These are phyloP conservation scores for Trichosurus vulpecula DNA, from an alignment of 2,797 vertebrate genomes.

Conservation along the genomic window DNA sequence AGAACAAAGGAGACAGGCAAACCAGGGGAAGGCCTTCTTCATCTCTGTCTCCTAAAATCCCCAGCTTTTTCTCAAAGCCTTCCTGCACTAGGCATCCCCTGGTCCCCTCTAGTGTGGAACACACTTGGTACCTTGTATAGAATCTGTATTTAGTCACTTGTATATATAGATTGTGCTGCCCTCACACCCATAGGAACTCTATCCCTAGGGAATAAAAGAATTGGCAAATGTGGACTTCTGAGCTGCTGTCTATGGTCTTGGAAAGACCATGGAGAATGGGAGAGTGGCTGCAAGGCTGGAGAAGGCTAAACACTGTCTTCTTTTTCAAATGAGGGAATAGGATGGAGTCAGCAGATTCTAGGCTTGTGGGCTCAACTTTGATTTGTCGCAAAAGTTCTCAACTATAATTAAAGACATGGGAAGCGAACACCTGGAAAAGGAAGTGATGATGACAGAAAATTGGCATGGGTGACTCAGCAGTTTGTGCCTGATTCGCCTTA, in stretches of 20 bases:
- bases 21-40: neutral
- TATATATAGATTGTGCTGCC: neutral
- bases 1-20: neutral
- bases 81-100: neutral
- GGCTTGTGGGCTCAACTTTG: neutral
- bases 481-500: neutral
- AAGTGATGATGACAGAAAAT: no score
- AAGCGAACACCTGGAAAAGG: no score
- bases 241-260: no score
- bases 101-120: neutral
- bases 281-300: neutral
- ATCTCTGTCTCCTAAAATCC: neutral
- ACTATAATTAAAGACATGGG: neutral
- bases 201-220: neutral
- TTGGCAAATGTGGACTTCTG: neutral
- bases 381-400: neutral
- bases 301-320: neutral
- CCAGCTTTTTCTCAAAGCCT: no score
- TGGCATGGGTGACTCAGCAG: neutral
- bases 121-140: neutral
- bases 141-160: neutral
- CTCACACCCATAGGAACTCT: neutral
- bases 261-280: neutral
- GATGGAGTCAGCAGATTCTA: neutral
- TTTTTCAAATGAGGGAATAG: neutral